Conservation (phyloP, 2,888 invertebrate species). For the Theretra japonica region DNA sequence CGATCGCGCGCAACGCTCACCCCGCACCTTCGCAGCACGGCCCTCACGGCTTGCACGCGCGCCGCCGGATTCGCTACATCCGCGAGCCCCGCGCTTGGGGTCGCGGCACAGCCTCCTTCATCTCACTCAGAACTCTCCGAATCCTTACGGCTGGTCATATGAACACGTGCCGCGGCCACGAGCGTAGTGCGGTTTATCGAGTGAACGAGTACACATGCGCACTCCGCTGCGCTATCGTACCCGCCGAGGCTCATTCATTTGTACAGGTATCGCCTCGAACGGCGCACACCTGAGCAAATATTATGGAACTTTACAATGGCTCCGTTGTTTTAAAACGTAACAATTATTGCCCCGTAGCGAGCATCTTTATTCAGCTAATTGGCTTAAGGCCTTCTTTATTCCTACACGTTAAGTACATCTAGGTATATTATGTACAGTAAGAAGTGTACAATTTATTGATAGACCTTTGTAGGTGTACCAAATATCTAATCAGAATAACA, state of each 20-base stretch:
- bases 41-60: conserved; percentile 43
- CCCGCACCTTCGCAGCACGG: conserved; percentile 54
- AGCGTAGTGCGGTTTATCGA: conserved; percentile 79
- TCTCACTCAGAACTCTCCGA: conserved; percentile 51
- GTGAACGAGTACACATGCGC: conserved; percentile 79
- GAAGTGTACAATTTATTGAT: no score
- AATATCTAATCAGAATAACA: background rate
- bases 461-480: no score
- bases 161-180: conserved; percentile 71
- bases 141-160: conserved; percentile 58
- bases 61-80: conserved; percentile 41
- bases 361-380: conserved; percentile 1
- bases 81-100: conserved; percentile 44
- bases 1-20: conserved; percentile 53
- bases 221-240: conserved; percentile 53
- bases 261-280: conserved; percentile 58
- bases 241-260: conserved; percentile 74
- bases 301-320: conserved; percentile 70
- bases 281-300: conserved; percentile 81
- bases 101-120: conserved; percentile 71
- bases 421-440: no score
- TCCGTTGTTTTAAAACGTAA: conserved; percentile 65
- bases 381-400: background rate
- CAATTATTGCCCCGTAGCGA: conserved; percentile 52
- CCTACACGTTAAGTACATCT: background rate